These are phyloP conservation scores for Drosophila cracens DNA, from an alignment of 2,888 invertebrate genomes.

Conservation along the genomic window DNA sequence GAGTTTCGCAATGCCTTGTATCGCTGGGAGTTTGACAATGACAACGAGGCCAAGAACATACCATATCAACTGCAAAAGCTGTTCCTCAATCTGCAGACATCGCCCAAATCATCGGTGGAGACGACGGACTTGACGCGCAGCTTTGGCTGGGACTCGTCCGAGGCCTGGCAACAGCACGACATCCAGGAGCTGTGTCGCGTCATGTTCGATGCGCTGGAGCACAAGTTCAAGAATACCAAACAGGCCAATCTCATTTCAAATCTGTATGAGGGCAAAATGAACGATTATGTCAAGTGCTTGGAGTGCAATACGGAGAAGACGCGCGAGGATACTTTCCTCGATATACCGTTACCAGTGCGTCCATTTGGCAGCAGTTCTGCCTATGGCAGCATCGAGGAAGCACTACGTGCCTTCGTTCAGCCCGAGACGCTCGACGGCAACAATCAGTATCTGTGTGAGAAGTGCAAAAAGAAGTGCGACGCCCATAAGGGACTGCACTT, in stretches of 20 bases:
- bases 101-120: conserved; percentile 91
- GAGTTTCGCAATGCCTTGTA: conserved; percentile 95
- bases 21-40: conserved; percentile 91
- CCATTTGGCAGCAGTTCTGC: conserved; percentile 92
- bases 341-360: conserved; percentile 93
- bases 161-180: conserved; percentile 97
- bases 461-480: conserved; percentile 93
- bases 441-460: conserved; percentile 95
- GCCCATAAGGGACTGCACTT: conserved; percentile 96
- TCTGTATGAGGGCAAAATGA: conserved; percentile 91
- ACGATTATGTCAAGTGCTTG: conserved; percentile 95
- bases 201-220: conserved; percentile 95
- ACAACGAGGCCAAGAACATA: conserved; percentile 90
- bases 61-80: conserved; percentile 94
- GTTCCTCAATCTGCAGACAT: conserved; percentile 94
- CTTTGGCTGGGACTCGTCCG: conserved; percentile 95
- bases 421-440: conserved; percentile 93
- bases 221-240: conserved; percentile 92
- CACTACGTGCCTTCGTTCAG: conserved; percentile 92
- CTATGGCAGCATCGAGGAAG: conserved; percentile 93
- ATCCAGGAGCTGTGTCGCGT: conserved; percentile 95
- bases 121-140: conserved; percentile 94
- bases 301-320: conserved; percentile 94
- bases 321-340: conserved; percentile 92
- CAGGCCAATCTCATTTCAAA: conserved; percentile 93